A percentile compares a stretch with the other conserved stretches of the same genome.
phyloP scores from a whole-genome alignment of 2,888 invertebrate genomes.

The Microctonus brassicae region DNA sequence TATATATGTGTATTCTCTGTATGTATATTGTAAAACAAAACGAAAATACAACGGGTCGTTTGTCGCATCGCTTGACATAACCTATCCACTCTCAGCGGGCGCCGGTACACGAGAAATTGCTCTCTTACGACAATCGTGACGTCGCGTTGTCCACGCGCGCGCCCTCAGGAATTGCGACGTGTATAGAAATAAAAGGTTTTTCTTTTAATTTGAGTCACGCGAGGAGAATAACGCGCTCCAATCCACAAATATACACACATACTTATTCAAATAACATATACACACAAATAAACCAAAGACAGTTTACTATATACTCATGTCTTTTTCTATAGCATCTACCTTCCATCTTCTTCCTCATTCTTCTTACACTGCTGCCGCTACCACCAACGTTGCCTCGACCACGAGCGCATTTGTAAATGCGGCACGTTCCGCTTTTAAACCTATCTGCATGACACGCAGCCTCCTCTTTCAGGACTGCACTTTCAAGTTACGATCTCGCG shows the following conservation, averaged over 20 bases:
- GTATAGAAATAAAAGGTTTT: background rate
- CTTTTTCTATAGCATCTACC: background rate
- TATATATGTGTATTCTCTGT: background rate
- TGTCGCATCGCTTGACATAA: constrained; percentile 23
- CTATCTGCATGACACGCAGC: constrained; percentile 68
- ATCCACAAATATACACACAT: background rate
- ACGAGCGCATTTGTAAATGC: constrained; percentile 64
- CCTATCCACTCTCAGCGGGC: constrained; percentile 18
- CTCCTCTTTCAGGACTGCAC: constrained; percentile 58
- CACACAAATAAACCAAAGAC: constrained; percentile 25
- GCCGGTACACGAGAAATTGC: constrained; percentile 21
- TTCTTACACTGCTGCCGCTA: constrained; percentile 11
- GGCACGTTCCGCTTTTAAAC: constrained; percentile 69
- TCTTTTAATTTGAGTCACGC: constrained; percentile 44
- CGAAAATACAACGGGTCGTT: constrained; percentile 17
- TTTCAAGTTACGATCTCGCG: constrained; percentile 68
- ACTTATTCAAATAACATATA: background rate
- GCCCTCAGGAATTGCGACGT: background rate
- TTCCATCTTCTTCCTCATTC: constrained; percentile 6
- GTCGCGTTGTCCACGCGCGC: constrained; percentile 21
- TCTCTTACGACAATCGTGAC: constrained; percentile 17
- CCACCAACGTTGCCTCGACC: constrained; percentile 15
- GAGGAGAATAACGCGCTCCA: constrained; percentile 29
- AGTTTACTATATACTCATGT: background rate
- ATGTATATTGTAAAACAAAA: background rate